Conservation (phyloP, 2,797 vertebrate genomes). For the Scyliorhinus canicula region DNA sequence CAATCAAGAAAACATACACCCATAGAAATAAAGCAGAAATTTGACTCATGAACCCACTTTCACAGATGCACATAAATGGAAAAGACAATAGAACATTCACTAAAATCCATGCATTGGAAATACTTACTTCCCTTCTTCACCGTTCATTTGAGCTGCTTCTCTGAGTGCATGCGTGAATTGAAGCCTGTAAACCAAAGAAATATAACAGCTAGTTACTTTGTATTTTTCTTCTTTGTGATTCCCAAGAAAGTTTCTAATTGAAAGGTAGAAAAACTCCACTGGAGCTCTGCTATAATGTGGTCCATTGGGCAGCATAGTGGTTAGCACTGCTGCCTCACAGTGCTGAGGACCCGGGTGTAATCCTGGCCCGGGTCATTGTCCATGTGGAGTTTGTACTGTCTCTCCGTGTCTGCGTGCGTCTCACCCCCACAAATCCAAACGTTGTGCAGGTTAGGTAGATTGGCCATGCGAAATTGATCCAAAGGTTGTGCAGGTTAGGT, state of each 20-base stretch:
- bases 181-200: constrained; percentile 11
- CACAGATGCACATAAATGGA: background rate
- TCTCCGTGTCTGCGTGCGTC: no score
- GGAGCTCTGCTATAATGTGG: no score
- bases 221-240: background rate
- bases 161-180: constrained; percentile 22
- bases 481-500: no score
- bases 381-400: no score
- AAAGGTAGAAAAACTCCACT: background rate
- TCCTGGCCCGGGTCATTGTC: no score
- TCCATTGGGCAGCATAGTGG: no score
- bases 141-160: constrained; percentile 12
- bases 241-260: background rate
- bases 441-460: no score
- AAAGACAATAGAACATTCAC: background rate
- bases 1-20: background rate
- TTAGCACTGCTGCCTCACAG: no score
- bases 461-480: no score
- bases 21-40: background rate
- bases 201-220: background rate
- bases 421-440: no score
- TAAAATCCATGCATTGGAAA: background rate
- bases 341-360: no score
- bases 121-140: constrained; percentile 33
- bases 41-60: background rate